Conservation (phyloP, 2,113 vertebrate genomes). For the Apteryx owenii region DNA sequence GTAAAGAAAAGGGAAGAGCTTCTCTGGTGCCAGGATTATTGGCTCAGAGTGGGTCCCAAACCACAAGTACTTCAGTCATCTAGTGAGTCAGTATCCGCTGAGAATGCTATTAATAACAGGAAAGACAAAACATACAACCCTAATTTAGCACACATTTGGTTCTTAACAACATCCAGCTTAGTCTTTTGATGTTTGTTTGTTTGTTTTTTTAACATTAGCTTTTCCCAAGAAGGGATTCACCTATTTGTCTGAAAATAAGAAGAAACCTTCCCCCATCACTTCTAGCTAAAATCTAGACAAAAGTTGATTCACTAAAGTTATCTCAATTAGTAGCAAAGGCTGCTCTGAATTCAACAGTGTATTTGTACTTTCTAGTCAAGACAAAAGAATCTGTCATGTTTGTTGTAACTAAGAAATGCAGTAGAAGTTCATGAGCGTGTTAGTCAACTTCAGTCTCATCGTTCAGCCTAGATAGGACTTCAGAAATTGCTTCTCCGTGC, state of each 20-base stretch:
- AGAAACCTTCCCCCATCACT: neutral
- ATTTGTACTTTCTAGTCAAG: neutral
- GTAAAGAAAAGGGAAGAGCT: constrained; percentile 34
- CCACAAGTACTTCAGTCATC: constrained; percentile 75
- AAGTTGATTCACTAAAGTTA: neutral
- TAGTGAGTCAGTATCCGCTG: constrained; percentile 76
- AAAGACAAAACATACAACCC: constrained; percentile 44
- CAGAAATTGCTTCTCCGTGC: neutral
- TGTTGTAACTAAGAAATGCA: neutral
- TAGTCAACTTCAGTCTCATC: neutral
- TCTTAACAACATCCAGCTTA: constrained; percentile 11
- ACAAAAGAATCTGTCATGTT: neutral
- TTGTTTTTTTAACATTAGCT: neutral
- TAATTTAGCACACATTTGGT: constrained; percentile 61
- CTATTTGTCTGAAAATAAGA: constrained; percentile 13
- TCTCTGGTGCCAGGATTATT: constrained; percentile 43
- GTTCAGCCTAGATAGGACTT: neutral
- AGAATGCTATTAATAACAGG: constrained; percentile 70
- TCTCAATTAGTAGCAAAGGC: neutral
- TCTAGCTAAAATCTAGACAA: neutral
- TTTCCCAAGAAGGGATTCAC: neutral
- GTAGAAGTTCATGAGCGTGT: neutral
- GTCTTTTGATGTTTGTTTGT: neutral
- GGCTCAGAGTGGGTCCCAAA: constrained; percentile 58
- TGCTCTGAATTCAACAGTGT: neutral